Conservation (phyloP, 1,140 invertebrate genomes). For the Drosophila sulfurigaster region DNA sequence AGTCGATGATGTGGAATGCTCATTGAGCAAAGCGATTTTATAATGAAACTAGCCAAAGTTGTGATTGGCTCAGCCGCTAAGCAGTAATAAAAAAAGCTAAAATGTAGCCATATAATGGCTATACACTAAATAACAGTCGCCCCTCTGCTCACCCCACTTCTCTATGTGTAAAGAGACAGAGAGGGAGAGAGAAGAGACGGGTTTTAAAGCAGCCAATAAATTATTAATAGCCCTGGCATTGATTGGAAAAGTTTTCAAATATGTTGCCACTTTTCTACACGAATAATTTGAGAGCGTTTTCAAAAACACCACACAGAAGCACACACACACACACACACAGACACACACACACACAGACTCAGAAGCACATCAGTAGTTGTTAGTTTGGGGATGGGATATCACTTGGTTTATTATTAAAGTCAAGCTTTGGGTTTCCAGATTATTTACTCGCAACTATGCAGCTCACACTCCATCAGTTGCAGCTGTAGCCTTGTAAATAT, state of each 20-base stretch:
- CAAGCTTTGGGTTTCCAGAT: slow-evolving; percentile 65
- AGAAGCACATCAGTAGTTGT: slow-evolving; percentile 19
- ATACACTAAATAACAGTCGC: slow-evolving; percentile 16
- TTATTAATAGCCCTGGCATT: slow-evolving; percentile 82
- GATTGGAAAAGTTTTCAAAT: slow-evolving; percentile 84
- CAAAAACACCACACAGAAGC: slow-evolving; percentile 44
- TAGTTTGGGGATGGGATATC: slow-evolving; percentile 2
- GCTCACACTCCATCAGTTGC: slow-evolving; percentile 10
- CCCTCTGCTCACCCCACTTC: background rate
- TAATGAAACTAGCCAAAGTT: slow-evolving; percentile 76
- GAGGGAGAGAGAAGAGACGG: slow-evolving; percentile 35
- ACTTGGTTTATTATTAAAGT: slow-evolving; percentile 77
- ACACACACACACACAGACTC: slow-evolving; percentile 1
- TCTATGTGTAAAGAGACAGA: background rate
- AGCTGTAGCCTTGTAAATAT: slow-evolving; percentile 61
- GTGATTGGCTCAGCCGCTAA: slow-evolving; percentile 69
- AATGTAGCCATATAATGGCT: slow-evolving; percentile 18
- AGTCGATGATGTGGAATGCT: slow-evolving; percentile 19
- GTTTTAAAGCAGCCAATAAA: slow-evolving; percentile 81
- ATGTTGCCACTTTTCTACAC: slow-evolving; percentile 83
- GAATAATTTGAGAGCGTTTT: slow-evolving; percentile 80
- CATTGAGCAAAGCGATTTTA: slow-evolving; percentile 68
- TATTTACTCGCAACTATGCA: slow-evolving; percentile 66
- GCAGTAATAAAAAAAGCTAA: slow-evolving; percentile 55
- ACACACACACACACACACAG: slow-evolving; percentile 25